Conservation (phyloP, 2,797 vertebrate genomes). For the Pelochelys cantorii region DNA sequence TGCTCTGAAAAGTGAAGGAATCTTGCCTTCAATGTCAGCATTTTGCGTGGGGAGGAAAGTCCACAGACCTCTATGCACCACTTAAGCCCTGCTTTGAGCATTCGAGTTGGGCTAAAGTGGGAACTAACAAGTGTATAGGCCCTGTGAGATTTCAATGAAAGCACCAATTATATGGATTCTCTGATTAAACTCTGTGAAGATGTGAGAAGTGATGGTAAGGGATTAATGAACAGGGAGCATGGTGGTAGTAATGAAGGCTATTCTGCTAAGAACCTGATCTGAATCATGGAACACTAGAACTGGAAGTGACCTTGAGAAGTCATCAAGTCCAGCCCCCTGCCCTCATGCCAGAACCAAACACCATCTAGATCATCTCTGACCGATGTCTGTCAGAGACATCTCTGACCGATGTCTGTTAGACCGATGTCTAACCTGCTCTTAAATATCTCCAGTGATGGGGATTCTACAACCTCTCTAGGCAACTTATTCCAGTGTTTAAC, state of each 20-base stretch:
- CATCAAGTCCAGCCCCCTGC: too few species aligned
- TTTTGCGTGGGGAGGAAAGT: not conserved
- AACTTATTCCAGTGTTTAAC: too few species aligned
- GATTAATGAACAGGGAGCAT: not conserved
- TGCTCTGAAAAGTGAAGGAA: not conserved
- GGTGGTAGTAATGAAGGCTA: not conserved
- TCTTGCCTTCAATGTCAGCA: not conserved
- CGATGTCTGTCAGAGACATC: too few species aligned
- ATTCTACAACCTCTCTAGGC: too few species aligned
- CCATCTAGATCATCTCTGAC: too few species aligned
- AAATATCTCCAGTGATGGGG: too few species aligned
- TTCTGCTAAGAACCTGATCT: not conserved
- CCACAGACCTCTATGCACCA: accelerated
- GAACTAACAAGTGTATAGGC: not conserved
- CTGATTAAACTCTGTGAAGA: accelerated
- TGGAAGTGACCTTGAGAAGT: too few species aligned
- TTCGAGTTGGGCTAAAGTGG: not conserved
- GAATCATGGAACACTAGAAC: not conserved
- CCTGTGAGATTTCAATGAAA: not conserved
- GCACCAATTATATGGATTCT: not conserved
- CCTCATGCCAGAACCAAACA: too few species aligned
- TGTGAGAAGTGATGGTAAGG: not conserved
- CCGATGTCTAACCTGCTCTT: too few species aligned
- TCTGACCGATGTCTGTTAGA: too few species aligned
- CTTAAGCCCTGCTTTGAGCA: not conserved